Base-by-base conservation (phyloP, 2,797 vertebrate species). In the Molossus alvarezi region DNA sequence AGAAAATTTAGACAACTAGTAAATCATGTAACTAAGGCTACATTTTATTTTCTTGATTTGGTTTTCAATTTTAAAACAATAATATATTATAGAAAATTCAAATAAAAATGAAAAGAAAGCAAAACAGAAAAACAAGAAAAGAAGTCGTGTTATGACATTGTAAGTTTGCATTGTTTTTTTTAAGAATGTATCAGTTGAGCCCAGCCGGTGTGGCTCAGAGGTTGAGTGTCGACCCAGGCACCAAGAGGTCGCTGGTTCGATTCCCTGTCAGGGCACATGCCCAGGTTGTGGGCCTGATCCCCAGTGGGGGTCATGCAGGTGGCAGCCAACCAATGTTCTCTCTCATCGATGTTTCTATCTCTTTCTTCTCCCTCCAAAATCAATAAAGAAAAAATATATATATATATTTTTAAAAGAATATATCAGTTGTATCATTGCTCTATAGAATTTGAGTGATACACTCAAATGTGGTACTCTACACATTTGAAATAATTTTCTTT, bases 401-500 rank as follows among this genome's bases (percentile, higher is more conserved):
- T 45, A 45, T 45, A 45, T 45, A 3, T 45, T 33, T 33, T 33
- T 33, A 33, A 45, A 69, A 87, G 51, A 10, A 53, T 77, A 21
- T 41, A 73, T 76, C 18, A 67, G 9, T 37, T 79, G 6, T 71
- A 21, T 92, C 2, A 67, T 3, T 17, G 6, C 41, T 62, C 58
- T 55, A 8, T 41, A 82, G 7, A 67, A 60, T 71, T 79, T 79
- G 82, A 84, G 21, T 96, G 97, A 90, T 67, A 71, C 2, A 85
- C 15, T 57, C 91, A 95, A 91, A n/a, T 1, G 81, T 89, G 88
- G 94, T 93, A 21, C 69, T 93, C 41, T 6, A 62, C 6, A 81
- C 15, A 81, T 2, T 6, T 91, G 62, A 97, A 97, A 97, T 3
- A 88, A 87, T 86, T 1, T 51, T 75, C 62, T 91, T 29, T 96